Percentiles rank a stretch among this genome's conserved stretches.
Evolutionary conservation across 2,888 invertebrate species (phyloP).

Genomic region (Nomada fabriciana): DNA sequence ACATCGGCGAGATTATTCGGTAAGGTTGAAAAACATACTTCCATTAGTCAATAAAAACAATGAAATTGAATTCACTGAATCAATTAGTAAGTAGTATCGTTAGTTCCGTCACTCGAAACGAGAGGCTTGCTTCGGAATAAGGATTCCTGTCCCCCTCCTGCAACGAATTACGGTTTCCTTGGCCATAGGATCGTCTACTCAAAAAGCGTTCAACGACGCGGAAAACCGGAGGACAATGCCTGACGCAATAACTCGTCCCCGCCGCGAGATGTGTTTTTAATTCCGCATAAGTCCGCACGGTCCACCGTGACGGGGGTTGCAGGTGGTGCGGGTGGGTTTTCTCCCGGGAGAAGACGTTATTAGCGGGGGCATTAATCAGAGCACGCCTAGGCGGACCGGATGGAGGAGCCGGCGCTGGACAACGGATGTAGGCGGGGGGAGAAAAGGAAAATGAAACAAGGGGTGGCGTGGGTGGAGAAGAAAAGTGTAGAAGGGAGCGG

Average conservation of each 20-base stretch:
- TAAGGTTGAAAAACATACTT: no score
- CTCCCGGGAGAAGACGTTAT: conserved; percentile 82
- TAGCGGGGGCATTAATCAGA: conserved; percentile 83
- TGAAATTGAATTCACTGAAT: no score
- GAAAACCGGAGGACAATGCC: conserved; percentile 68
- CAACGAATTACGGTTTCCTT: no score
- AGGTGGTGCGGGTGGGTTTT: conserved; percentile 58
- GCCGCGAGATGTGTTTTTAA: conserved; percentile 80
- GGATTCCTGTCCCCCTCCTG: no score
- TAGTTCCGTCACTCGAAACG: no score
- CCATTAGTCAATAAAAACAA: no score
- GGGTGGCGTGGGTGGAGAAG: conserved; percentile 19
- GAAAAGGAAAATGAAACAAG: conserved; percentile 17
- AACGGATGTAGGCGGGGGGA: conserved; percentile 23
- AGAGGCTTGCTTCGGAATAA: no score
- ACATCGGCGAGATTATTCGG: no score
- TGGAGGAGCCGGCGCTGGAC: conserved; percentile 29
- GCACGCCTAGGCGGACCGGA: conserved; percentile 69
- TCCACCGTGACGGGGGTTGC: conserved; percentile 49
- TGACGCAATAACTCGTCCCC: conserved; percentile 68
- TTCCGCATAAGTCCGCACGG: conserved; percentile 81
- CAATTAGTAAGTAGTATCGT: no score
- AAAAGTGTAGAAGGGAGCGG: conserved; percentile 10
- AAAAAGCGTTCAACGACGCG: conserved; percentile 19
- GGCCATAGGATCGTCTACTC: no score